Conservation (phyloP, 23 tunicate genomes). For the Halocynthia aurantium region DNA sequence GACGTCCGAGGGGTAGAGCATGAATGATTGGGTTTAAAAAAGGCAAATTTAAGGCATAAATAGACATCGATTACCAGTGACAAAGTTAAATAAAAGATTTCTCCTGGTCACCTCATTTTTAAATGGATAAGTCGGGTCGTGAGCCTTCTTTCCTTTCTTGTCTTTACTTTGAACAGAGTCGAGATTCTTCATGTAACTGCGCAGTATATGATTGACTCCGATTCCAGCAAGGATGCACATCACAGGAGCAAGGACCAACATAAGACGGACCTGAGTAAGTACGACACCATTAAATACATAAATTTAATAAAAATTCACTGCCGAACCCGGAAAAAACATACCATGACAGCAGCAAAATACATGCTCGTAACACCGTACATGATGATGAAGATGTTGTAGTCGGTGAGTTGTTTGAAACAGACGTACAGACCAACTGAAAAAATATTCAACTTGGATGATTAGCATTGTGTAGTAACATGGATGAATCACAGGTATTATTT, state of each 20-base stretch:
- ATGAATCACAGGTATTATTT: too few relatives aligned
- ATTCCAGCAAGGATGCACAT: constrained; percentile 96
- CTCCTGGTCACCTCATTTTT: constrained; percentile 61
- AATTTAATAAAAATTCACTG: neutral
- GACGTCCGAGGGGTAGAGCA: too few relatives aligned
- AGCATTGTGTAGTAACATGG: too few relatives aligned
- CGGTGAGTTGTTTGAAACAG: constrained; percentile 87
- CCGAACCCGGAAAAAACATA: constrained; percentile 9
- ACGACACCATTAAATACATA: neutral
- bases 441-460: neutral
- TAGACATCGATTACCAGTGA: too few relatives aligned
- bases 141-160: constrained; percentile 49
- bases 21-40: too few relatives aligned
- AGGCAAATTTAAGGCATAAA: too few relatives aligned
- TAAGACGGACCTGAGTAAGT: constrained; percentile 81
- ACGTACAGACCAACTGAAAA: constrained; percentile 84
- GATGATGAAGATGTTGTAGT: constrained; percentile 84
- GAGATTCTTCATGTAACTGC: constrained; percentile 80
- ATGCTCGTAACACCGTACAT: constrained; percentile 82
- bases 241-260: constrained; percentile 97
- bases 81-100: too few relatives aligned
- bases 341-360: constrained; percentile 99
- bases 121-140: constrained; percentile 59
- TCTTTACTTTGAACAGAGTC: constrained; percentile 52
- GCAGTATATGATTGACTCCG: constrained; percentile 78